These are phyloP conservation scores for Plecturocebus donacophilus DNA, from an alignment of 2,113 vertebrate genomes.

Conservation along the genomic window DNA sequence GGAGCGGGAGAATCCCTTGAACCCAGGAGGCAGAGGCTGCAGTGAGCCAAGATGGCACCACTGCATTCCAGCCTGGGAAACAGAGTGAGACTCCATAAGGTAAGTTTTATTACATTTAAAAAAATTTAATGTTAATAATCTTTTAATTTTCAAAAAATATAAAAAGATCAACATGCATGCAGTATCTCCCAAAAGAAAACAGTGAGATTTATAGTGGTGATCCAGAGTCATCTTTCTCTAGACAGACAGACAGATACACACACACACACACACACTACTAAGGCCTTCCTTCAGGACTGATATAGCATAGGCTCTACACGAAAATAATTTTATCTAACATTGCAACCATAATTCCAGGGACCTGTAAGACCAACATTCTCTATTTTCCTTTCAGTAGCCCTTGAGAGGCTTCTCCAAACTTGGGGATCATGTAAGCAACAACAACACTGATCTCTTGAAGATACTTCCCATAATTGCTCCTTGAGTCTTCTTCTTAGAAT, in stretches of 20 bases:
- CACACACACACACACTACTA: background rate
- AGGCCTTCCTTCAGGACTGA: background rate
- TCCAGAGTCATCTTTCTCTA: background rate
- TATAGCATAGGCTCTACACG: background rate
- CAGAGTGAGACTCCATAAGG: too few relatives aligned
- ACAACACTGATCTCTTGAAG: background rate
- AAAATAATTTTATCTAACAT: constrained; percentile 21
- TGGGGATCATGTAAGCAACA: background rate
- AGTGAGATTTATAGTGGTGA: background rate
- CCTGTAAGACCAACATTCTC: background rate
- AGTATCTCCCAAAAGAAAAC: background rate
- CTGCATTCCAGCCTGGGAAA: too few relatives aligned
- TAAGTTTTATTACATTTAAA: background rate
- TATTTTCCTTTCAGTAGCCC: background rate
- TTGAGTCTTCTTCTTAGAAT: background rate
- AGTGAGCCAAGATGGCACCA: too few relatives aligned
- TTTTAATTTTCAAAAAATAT: constrained; percentile 8
- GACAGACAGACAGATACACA: background rate
- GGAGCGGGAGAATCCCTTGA: too few relatives aligned
- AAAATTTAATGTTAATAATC: background rate
- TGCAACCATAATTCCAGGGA: background rate
- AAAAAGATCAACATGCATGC: background rate
- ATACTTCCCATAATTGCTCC: background rate
- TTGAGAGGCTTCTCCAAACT: background rate
- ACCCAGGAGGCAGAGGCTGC: too few relatives aligned